phyloP scores from a whole-genome alignment of 2,797 vertebrate species.

The Threskiornis aethiopicus region DNA sequence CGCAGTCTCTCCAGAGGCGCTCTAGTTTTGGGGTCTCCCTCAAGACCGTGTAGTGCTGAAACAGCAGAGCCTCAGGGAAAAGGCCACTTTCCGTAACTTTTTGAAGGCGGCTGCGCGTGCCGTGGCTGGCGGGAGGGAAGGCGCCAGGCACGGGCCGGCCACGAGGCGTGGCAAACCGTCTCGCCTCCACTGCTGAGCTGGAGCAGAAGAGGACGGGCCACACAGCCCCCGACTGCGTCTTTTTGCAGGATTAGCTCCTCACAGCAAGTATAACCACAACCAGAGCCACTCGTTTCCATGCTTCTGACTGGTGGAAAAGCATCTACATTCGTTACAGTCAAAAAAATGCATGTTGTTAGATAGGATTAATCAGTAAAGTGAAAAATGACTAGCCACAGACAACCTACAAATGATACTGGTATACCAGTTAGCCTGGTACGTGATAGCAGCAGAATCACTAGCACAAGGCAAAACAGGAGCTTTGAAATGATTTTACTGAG shows the following conservation, averaged over 20 bases:
- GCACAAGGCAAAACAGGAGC: conserved; percentile 34
- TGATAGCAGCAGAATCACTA: conserved; percentile 33
- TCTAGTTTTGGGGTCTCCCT: background rate
- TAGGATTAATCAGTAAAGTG: conserved; percentile 18
- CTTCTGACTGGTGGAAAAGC: conserved; percentile 30
- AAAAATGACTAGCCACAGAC: conserved; percentile 38
- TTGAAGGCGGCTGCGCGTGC: background rate
- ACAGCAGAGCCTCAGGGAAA: background rate
- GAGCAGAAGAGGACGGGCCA: background rate
- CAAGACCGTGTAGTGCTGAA: background rate
- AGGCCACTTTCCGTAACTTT: background rate
- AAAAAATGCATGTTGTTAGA: background rate
- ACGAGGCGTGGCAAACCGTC: background rate
- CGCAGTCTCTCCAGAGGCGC: background rate
- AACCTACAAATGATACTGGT: conserved; percentile 15
- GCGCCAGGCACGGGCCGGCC: background rate
- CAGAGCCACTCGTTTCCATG: background rate
- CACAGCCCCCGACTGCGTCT: background rate
- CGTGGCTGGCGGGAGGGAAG: background rate
- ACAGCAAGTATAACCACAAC: background rate
- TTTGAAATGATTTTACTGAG: conserved; percentile 60
- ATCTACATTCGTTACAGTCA: conserved; percentile 58
- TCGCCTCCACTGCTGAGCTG: background rate
- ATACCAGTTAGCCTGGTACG: background rate
- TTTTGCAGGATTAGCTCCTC: background rate